These are phyloP conservation scores for Metopia argyrocephala DNA, from an alignment of 2,888 invertebrate species.

Conservation along the genomic window DNA sequence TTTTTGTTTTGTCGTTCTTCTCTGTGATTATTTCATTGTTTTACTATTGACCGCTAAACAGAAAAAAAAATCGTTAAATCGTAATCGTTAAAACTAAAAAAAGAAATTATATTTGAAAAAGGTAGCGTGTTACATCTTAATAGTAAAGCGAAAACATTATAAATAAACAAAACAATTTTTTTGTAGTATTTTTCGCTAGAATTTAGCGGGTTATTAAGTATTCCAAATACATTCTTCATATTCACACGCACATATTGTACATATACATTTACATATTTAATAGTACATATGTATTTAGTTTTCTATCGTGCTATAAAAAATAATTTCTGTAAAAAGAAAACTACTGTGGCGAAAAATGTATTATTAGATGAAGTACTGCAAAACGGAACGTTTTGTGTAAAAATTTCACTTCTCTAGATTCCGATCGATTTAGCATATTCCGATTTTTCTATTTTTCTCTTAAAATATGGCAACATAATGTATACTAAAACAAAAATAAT, in stretches of 20 bases:
- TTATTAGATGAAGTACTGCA: no score
- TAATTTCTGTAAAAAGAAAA: neutral
- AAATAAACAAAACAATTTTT: neutral
- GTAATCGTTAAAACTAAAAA: neutral
- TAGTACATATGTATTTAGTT: neutral
- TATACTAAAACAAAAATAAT: no score
- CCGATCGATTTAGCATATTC: no score
- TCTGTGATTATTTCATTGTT: neutral
- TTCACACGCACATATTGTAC: neutral
- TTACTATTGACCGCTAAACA: slow-evolving; percentile 20
- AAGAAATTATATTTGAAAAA: neutral
- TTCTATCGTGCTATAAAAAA: neutral
- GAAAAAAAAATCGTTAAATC: slow-evolving; percentile 7
- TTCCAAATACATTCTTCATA: neutral
- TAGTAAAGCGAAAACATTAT: neutral
- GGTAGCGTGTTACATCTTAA: slow-evolving; percentile 14
- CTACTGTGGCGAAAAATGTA: neutral
- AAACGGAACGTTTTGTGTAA: no score
- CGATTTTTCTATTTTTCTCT: no score
- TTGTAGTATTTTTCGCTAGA: neutral
- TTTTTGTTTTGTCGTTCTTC: neutral
- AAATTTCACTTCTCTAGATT: no score
- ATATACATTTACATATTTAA: neutral
- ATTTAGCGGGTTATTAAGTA: neutral
- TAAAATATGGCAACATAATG: no score